These are phyloP conservation scores for Astreopora myriophthalma DNA, from an alignment of 64 coral and sea anemone species.

Conservation along the genomic window DNA sequence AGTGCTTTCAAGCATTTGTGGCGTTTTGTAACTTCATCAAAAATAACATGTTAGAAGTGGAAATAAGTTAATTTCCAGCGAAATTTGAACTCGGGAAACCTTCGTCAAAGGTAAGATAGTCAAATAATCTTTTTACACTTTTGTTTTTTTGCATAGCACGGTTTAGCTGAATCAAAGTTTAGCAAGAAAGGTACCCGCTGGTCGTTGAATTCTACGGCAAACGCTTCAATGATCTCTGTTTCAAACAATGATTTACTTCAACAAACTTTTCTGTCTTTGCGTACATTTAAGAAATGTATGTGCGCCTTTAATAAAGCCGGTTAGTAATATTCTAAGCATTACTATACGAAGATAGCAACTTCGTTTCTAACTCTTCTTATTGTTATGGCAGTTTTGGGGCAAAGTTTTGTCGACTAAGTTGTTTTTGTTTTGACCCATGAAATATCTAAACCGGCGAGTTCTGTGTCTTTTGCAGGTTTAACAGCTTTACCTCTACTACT, in stretches of 20 bases:
- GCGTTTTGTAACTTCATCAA: not conserved
- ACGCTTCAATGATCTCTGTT: constrained; percentile 17
- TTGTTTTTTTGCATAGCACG: not conserved
- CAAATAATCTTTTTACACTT: not conserved
- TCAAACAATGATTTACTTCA: not conserved
- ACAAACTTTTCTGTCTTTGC: not conserved
- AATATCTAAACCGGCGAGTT: not conserved
- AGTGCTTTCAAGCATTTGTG: constrained; percentile 28
- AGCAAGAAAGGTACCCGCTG: constrained; percentile 3
- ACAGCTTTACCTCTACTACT: not conserved
- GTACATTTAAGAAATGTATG: not conserved
- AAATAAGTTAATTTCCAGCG: not conserved
- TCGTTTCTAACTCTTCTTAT: not conserved
- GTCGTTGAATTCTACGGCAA: not conserved
- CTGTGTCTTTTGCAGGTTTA: constrained; percentile 8
- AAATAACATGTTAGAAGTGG: constrained; percentile 19
- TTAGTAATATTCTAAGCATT: not conserved
- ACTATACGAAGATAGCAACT: not conserved
- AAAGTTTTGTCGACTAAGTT: not conserved
- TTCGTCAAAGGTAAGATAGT: not conserved
- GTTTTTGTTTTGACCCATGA: not conserved
- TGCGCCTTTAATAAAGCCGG: not conserved
- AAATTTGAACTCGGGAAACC: constrained; percentile 8
- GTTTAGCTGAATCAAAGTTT: not conserved
- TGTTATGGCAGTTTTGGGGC: not conserved